Base-by-base conservation (phyloP, 2,888 invertebrate genomes). In the Diloba caeruleocephala region DNA sequence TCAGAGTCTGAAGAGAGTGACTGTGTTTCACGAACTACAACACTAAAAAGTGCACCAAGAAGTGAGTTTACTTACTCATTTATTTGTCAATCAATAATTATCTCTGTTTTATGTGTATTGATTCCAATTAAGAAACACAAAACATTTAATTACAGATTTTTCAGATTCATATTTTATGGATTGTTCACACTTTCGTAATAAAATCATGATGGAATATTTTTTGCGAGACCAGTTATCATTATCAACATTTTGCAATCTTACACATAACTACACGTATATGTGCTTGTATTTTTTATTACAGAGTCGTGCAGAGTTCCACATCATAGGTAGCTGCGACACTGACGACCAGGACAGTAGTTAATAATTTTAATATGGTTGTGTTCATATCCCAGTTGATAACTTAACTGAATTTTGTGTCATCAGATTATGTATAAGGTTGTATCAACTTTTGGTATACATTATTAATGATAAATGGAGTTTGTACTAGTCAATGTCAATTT, bases 1-100 rank as follows among this genome's bases (percentile, higher is more conserved):
- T 94, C 94, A 0, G 94, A 94, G 56, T 94, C 94, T 1, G 94
- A 94, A 72, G 94, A 94, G 49, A 93, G 93, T 52, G 94, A 94
- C 49, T 93, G 92, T 28, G 87, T 94, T 6, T 93, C 93, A 4
- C 78, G 93, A 52, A 91, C 92, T 0, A 92, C 92, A 0, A 93
- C 94, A 5, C 68, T 94, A 10, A 92, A 93, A 66, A 93, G 87
- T 71, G 89, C 80, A 1, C 93, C 92, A 32, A 84, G 89, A 84
- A 93, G 94, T 93, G 80, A 84, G 91, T 64, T 1, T n/a, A 15
- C 17, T 1, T 0, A 1, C 14, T 1, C 8, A 10, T 42, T 17
- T 3, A 3, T 17, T 17, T n/a, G n/a, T n/a, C n/a, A n/a, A n/a
- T 17, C 17, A 17, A 17, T 17, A 17, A 17, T 17, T 17, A 17